Evolutionary conservation across 2,888 invertebrate genomes (phyloP).

Genomic region (Drosophila affinis): DNA sequence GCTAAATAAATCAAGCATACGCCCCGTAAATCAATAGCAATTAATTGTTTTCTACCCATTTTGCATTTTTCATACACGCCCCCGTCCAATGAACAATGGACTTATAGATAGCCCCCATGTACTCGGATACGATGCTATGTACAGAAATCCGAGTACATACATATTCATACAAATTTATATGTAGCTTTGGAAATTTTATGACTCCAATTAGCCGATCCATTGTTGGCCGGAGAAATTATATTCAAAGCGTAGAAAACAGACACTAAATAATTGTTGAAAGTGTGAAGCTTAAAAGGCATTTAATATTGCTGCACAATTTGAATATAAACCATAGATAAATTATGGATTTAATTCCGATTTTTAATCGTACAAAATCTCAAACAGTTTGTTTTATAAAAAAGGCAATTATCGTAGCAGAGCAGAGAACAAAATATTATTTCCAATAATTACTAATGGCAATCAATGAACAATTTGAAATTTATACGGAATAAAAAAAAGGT

Average conservation of each 20-base stretch:
- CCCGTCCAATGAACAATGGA: conserved; percentile 41
- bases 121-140: conserved; percentile 7
- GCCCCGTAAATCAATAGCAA: conserved; percentile 67
- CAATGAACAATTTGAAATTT: conserved; percentile 4
- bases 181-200: conserved; percentile 28
- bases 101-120: conserved; percentile 34
- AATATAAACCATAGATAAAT: neutral
- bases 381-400: neutral
- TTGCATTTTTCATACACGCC: conserved; percentile 50
- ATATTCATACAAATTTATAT: conserved; percentile 1
- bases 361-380: neutral
- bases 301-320: neutral
- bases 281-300: neutral
- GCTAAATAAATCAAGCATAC: conserved; percentile 63
- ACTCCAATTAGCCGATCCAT: conserved; percentile 41
- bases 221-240: conserved; percentile 17
- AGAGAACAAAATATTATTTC: too few species aligned
- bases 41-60: conserved; percentile 50
- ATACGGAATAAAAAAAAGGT: neutral
- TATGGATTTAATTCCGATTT: neutral
- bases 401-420: neutral
- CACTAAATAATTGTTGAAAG: neutral
- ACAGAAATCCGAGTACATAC: conserved; percentile 13
- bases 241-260: neutral
- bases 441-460: neutral